These are phyloP conservation scores for Pteronotus mesoamericanus DNA, from an alignment of 2,797 vertebrate species.

Conservation along the genomic window DNA sequence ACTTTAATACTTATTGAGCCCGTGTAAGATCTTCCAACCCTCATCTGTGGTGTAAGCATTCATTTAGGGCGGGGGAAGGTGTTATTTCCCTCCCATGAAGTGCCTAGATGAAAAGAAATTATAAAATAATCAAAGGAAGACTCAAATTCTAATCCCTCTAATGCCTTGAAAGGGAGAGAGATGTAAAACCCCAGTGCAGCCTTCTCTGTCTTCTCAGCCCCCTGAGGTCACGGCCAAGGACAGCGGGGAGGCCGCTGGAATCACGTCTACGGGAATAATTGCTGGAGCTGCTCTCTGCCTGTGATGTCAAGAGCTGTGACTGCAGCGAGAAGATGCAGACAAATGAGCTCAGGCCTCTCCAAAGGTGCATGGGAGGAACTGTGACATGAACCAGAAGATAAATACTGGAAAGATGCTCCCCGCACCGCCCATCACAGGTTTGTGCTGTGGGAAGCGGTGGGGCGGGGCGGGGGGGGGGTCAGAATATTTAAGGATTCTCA, in stretches of 20 bases:
- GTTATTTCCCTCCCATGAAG: not conserved
- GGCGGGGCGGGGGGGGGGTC: not conserved
- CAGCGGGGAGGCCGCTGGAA: not conserved
- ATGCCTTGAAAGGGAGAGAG: slow-evolving; percentile 34
- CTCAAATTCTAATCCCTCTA: slow-evolving; percentile 52
- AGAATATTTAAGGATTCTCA: not conserved
- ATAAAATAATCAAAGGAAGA: slow-evolving; percentile 53
- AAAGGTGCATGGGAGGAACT: not conserved
- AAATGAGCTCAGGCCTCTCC: not conserved
- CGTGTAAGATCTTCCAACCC: slow-evolving; percentile 26
- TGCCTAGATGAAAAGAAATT: slow-evolving; percentile 60
- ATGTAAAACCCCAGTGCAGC: not conserved
- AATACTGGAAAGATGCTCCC: not conserved
- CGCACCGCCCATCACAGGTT: not conserved
- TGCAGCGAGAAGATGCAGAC: not conserved
- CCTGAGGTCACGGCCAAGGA: not conserved
- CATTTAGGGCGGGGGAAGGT: not conserved
- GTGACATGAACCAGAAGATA: not conserved
- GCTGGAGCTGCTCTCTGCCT: not conserved
- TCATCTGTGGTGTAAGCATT: not conserved
- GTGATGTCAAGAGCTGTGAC: not conserved
- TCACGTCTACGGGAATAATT: not conserved
- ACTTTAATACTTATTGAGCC: slow-evolving; percentile 51
- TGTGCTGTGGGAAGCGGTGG: no score
- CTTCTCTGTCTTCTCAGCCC: not conserved